A percentile compares a stretch with the other conserved stretches of the same genome.
phyloP scores from a whole-genome alignment of 2,113 vertebrate species.

The Erythrolamprus reginae region DNA sequence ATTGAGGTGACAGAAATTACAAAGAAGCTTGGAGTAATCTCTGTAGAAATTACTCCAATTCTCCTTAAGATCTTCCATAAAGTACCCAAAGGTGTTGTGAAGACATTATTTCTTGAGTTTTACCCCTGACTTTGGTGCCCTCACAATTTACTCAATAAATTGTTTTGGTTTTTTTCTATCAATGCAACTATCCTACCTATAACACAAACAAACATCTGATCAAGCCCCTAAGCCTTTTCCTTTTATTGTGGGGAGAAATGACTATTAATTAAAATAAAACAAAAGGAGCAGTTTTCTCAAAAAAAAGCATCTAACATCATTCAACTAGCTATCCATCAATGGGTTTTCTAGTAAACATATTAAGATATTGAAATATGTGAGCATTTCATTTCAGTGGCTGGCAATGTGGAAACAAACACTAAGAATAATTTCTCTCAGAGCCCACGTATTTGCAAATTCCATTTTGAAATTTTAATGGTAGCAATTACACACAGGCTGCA shows the following conservation, averaged over 20 bases:
- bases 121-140: not conserved
- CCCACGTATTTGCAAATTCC: not conserved
- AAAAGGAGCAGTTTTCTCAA: not conserved
- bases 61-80: not conserved
- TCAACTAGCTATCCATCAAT: not conserved
- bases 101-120: not conserved
- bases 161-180: not conserved
- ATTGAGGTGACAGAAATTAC: not conserved
- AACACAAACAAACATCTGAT: not conserved
- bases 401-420: not conserved
- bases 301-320: not conserved
- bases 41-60: not conserved
- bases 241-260: not conserved
- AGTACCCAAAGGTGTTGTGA: not conserved
- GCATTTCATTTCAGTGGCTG: not conserved
- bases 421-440: not conserved
- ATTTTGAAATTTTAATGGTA: not conserved
- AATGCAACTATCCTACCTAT: not conserved
- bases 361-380: not conserved
- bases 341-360: not conserved
- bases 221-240: not conserved
- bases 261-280: not conserved
- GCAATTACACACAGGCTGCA: not conserved
- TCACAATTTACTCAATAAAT: not conserved
- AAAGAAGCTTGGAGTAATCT: not conserved